A percentile compares a stretch with the other conserved stretches of the same genome.
These are phyloP conservation scores for Apeltes quadracus DNA, from an alignment of 2,113 vertebrate species.

Conservation along the genomic window DNA sequence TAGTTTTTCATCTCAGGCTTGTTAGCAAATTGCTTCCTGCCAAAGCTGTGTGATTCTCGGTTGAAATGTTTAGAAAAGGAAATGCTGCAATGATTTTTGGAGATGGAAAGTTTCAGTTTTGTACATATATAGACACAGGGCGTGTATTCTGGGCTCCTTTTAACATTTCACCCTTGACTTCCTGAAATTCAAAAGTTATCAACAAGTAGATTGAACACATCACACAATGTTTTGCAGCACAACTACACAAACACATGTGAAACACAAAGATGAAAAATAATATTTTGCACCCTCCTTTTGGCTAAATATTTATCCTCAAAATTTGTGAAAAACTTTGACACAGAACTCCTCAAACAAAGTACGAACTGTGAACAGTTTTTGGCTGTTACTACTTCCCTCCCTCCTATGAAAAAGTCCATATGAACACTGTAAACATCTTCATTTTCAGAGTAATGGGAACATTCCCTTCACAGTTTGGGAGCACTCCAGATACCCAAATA, in stretches of 20 bases:
- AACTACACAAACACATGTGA: background rate
- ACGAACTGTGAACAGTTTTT: background rate
- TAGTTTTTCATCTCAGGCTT: slow-evolving; percentile 64
- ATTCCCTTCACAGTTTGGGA: background rate
- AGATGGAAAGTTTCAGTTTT: slow-evolving; percentile 57
- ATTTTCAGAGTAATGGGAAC: background rate
- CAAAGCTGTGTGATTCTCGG: slow-evolving; percentile 55
- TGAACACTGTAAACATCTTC: background rate
- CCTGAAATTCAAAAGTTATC: slow-evolving; percentile 44
- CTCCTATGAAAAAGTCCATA: background rate
- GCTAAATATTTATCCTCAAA: background rate
- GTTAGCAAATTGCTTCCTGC: slow-evolving; percentile 71
- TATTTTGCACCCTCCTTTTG: background rate
- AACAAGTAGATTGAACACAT: slow-evolving; percentile 2
- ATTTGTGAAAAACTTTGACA: background rate
- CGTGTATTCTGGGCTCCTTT: slow-evolving; percentile 36
- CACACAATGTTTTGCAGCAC: slow-evolving; percentile 16
- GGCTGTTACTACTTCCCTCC: background rate
- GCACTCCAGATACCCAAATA: background rate
- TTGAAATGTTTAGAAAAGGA: slow-evolving; percentile 71
- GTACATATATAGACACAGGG: slow-evolving; percentile 52
- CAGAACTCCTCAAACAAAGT: background rate
- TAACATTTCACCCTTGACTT: slow-evolving; percentile 32
- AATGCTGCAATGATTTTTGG: slow-evolving; percentile 66
- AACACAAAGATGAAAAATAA: background rate